Conservation (phyloP, 2,888 invertebrate species). For the Erannis defoliaria region DNA sequence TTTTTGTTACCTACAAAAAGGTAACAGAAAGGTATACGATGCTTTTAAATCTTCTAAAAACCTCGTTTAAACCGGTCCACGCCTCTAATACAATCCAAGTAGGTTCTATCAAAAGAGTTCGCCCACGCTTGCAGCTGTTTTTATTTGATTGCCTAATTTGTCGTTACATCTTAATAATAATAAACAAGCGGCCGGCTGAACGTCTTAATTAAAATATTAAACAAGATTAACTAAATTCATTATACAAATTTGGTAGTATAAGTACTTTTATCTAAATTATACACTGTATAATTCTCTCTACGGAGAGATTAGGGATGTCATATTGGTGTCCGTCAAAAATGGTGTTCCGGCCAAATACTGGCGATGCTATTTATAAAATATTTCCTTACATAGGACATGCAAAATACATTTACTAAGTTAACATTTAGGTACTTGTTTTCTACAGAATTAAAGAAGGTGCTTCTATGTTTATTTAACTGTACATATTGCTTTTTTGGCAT, state of each 20-base stretch:
- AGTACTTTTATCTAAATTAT: slow-evolving; percentile 13
- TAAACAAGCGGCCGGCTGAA: slow-evolving; percentile 17
- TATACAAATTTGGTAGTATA: slow-evolving; percentile 17
- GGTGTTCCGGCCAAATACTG: background rate
- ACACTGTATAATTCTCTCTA: background rate
- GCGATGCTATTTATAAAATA: background rate
- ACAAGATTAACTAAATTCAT: slow-evolving; percentile 29
- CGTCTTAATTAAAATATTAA: slow-evolving; percentile 33
- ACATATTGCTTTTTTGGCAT: too few relatives aligned
- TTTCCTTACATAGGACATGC: too few relatives aligned
- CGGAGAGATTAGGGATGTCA: background rate
- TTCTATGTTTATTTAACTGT: too few relatives aligned
- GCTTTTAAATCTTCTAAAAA: too few relatives aligned
- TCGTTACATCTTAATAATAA: slow-evolving; percentile 27
- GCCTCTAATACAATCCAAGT: slow-evolving; percentile 18
- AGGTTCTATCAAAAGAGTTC: slow-evolving; percentile 11
- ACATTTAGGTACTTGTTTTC: too few relatives aligned
- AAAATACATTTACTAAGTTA: too few relatives aligned
- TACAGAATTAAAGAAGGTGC: too few relatives aligned
- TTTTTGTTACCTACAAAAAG: too few relatives aligned
- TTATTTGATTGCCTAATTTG: slow-evolving; percentile 28
- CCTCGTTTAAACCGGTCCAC: slow-evolving; percentile 4
- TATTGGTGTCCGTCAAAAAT: background rate
- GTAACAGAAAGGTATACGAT: too few relatives aligned
- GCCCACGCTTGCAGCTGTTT: slow-evolving; percentile 14